Evolutionary conservation across 2,888 invertebrate genomes (phyloP).

Genomic region (Nomada lathburiana): DNA sequence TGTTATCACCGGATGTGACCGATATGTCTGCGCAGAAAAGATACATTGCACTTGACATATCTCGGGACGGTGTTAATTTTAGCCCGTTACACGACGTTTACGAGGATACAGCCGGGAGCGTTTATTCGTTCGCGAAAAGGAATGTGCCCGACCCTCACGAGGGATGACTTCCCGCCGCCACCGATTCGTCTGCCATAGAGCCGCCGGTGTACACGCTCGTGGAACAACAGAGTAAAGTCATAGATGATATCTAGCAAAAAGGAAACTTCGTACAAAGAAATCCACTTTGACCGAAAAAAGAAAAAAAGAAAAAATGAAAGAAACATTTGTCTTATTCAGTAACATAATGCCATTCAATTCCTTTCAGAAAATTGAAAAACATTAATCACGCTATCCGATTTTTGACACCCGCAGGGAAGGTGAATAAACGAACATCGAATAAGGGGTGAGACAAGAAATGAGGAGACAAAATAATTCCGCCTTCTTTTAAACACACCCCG

Average conservation of each 20-base stretch:
- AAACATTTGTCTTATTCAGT: neutral
- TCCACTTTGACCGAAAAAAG: neutral
- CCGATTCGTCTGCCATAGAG: conserved; percentile 45
- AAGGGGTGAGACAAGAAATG: neutral
- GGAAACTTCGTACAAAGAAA: neutral
- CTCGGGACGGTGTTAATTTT: conserved; percentile 77
- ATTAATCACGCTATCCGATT: neutral
- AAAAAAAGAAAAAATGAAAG: neutral
- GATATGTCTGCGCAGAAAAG: conserved; percentile 59
- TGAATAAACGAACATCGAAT: neutral
- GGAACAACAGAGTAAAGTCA: conserved; percentile 39
- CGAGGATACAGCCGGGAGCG: conserved; percentile 66
- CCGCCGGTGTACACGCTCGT: conserved; percentile 21
- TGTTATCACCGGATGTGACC: conserved; percentile 57
- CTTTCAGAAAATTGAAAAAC: neutral
- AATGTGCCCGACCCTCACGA: conserved; percentile 50
- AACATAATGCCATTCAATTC: neutral
- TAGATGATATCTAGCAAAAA: conserved; percentile 20
- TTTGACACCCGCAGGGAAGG: neutral
- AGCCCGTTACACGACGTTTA: conserved; percentile 78
- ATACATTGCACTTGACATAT: conserved; percentile 79
- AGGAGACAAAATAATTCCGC: conserved; percentile 63
- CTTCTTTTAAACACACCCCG: conserved; percentile 47
- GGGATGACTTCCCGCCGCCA: conserved; percentile 52
- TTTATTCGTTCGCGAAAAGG: conserved; percentile 63